phyloP scores from a whole-genome alignment of 2,113 vertebrate genomes.

The Brachyhypopomus occidentalis region DNA sequence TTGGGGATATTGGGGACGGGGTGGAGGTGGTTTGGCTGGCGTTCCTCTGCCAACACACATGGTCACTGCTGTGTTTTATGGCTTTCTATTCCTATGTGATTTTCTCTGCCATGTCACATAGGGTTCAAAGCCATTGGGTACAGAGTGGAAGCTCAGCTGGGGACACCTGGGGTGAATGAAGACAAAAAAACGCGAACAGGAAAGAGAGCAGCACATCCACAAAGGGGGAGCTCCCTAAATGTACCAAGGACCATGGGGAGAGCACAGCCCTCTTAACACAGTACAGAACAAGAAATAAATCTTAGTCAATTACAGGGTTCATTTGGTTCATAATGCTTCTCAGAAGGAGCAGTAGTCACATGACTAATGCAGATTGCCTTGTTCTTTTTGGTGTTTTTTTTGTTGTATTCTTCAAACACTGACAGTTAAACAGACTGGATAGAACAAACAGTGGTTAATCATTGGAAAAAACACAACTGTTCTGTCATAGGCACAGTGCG shows the following conservation, averaged over 20 bases:
- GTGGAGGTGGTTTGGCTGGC: constrained; percentile 43
- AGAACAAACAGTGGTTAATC: constrained; percentile 29
- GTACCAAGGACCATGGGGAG: too few species aligned
- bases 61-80: constrained; percentile 96
- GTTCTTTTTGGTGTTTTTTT: background rate
- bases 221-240: too few species aligned
- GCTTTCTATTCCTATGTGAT: constrained; percentile 99
- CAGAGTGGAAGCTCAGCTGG: constrained; percentile 80
- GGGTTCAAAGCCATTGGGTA: constrained; percentile 99
- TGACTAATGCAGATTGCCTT: constrained; percentile 10
- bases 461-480: constrained; percentile 29
- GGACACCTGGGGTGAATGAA: background rate
- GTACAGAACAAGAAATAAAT: constrained; percentile 3
- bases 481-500: background rate
- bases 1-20: background rate
- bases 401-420: constrained; percentile 22
- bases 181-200: background rate
- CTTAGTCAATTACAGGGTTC: constrained; percentile 29
- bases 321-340: constrained; percentile 38
- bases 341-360: constrained; percentile 25
- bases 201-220: background rate
- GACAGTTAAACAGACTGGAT: constrained; percentile 38
- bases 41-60: constrained; percentile 43
- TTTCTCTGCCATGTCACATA: constrained; percentile 92
- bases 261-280: background rate